Percentiles rank a stretch among this genome's conserved stretches.
Conservation (phyloP, 2,888 invertebrate genomes). For the Falcaria lacertinaria region DNA sequence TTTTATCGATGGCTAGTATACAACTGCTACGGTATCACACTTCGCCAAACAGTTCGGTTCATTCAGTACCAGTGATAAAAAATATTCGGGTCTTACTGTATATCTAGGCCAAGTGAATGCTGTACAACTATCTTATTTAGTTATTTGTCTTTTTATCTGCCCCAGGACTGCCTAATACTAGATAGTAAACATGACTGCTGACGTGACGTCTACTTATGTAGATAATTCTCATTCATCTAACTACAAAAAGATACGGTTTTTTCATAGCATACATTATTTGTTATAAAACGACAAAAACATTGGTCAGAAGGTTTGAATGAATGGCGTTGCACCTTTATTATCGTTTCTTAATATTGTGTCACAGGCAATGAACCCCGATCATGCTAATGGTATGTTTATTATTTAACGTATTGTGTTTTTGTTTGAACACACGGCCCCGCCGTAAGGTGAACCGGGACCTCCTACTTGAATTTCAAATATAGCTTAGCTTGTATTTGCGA, state of each 20-base stretch:
- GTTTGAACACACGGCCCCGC: constrained; percentile 28
- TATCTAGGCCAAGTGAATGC: not conserved
- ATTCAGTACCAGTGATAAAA: no score
- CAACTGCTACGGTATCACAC: not conserved
- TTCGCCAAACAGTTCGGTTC: no score
- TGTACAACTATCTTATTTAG: not conserved
- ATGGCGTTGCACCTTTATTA: constrained; percentile 3
- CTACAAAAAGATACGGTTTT: no score
- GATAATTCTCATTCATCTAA: no score
- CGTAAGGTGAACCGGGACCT: constrained; percentile 50
- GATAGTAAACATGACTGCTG: not conserved
- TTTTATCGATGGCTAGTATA: not conserved
- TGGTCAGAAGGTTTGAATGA: no score
- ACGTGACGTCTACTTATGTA: no score
- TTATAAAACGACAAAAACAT: no score
- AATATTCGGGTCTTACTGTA: no score
- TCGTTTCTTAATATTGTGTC: constrained; percentile 8
- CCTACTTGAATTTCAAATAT: constrained; percentile 54
- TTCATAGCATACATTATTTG: not conserved
- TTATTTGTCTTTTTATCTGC: not conserved
- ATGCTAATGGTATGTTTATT: constrained; percentile 19
- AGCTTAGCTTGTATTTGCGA: constrained; percentile 40
- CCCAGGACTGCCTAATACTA: not conserved
- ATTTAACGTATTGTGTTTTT: constrained; percentile 26
- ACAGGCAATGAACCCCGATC: constrained; percentile 1